A percentile compares a stretch with the other conserved stretches of the same genome.
Evolutionary conservation across 2,888 invertebrate species (phyloP).

Genomic region (Drosophila mettleri): DNA sequence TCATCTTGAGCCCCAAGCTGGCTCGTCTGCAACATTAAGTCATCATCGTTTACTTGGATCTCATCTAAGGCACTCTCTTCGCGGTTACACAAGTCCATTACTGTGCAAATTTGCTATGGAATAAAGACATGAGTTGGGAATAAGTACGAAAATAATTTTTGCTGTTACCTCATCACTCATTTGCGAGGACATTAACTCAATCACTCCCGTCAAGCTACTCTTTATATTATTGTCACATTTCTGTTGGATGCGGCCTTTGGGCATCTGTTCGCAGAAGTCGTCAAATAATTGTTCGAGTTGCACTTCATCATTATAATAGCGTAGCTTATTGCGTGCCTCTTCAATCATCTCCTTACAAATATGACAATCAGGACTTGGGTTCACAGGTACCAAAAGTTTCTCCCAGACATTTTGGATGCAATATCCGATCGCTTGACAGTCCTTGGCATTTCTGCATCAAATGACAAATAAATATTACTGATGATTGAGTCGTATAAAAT

Average conservation of each 20-base stretch:
- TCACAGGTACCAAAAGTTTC: slow-evolving; percentile 6
- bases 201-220: background rate
- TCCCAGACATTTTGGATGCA: slow-evolving; percentile 16
- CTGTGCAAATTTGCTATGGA: slow-evolving; percentile 26
- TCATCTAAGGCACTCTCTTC: background rate
- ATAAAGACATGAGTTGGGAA: background rate
- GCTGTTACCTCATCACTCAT: slow-evolving; percentile 22
- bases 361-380: background rate
- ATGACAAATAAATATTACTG: background rate
- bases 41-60: background rate
- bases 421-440: slow-evolving; percentile 2
- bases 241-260: background rate
- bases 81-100: slow-evolving; percentile 17
- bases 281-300: slow-evolving; percentile 1
- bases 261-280: background rate
- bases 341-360: slow-evolving; percentile 11
- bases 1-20: slow-evolving; percentile 1
- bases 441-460: slow-evolving; percentile 17
- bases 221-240: background rate
- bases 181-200: slow-evolving; percentile 10
- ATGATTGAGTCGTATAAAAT: too few relatives aligned
- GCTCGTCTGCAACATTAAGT: background rate
- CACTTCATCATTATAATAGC: background rate
- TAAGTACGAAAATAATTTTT: background rate
- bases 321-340: background rate